These are phyloP conservation scores for Thryonomys swinderianus DNA, from an alignment of 2,113 vertebrate genomes.

Conservation along the genomic window DNA sequence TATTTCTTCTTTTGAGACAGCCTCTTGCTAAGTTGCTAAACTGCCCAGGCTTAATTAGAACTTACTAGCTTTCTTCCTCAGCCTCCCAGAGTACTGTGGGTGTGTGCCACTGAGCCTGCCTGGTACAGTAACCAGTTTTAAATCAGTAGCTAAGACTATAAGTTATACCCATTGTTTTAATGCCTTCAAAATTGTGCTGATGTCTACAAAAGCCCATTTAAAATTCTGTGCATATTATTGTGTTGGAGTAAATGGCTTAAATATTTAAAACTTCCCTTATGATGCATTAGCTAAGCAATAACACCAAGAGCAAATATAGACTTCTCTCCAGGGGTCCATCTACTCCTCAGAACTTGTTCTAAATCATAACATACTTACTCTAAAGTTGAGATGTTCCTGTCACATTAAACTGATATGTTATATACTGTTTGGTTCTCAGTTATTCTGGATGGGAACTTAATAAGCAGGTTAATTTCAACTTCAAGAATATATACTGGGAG, in stretches of 20 bases:
- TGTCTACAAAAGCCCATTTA: background rate
- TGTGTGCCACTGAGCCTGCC: background rate
- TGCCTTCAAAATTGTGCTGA: background rate
- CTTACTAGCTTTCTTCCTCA: background rate
- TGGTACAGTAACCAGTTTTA: conserved; percentile 27
- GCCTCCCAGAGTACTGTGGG: background rate
- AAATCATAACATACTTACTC: conserved; percentile 21
- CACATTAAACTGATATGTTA: background rate
- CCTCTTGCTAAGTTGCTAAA: background rate
- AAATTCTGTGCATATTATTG: conserved; percentile 12
- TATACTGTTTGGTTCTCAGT: background rate
- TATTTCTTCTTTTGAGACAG: background rate
- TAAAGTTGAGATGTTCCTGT: background rate
- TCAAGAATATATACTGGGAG: background rate
- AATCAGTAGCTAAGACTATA: background rate
- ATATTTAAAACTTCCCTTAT: conserved; percentile 46
- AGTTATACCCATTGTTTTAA: conserved; percentile 33
- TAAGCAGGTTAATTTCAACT: background rate
- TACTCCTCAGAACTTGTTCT: background rate
- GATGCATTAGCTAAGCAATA: background rate
- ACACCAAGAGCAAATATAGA: background rate
- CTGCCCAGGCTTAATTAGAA: background rate
- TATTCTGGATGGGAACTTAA: conserved; percentile 1
- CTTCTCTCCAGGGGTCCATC: background rate
- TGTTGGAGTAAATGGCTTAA: conserved; percentile 48